These are phyloP conservation scores for Epirrhoe tristata DNA, from an alignment of 2,888 invertebrate species.

Conservation along the genomic window DNA sequence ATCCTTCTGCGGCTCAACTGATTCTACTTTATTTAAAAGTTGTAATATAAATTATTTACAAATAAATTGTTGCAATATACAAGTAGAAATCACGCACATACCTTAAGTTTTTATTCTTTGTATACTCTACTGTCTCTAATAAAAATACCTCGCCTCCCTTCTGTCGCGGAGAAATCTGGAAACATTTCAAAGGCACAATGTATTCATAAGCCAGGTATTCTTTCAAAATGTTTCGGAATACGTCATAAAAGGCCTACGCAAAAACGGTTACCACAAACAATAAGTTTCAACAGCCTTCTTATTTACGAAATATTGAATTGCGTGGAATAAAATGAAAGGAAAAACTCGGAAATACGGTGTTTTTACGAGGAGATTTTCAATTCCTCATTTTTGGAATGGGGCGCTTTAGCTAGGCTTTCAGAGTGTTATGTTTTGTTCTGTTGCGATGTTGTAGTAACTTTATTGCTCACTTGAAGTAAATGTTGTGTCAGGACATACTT, in stretches of 20 bases:
- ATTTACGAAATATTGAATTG: constrained; percentile 39
- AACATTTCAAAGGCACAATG: constrained; percentile 19
- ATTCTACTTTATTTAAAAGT: too few relatives aligned
- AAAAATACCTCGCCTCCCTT: constrained; percentile 2
- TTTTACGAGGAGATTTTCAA: constrained; percentile 35
- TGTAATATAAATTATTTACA: too few relatives aligned
- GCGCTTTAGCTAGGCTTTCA: constrained; percentile 23
- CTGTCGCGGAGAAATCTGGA: constrained; percentile 15
- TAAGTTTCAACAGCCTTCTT: constrained; percentile 36
- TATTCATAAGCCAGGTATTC: constrained; percentile 26
- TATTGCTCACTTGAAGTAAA: constrained; percentile 22
- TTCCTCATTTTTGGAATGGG: constrained; percentile 31
- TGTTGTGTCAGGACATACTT: not conserved
- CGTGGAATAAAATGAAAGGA: constrained; percentile 30
- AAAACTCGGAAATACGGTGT: constrained; percentile 21
- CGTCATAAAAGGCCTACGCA: constrained; percentile 23
- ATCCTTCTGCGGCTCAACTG: too few relatives aligned
- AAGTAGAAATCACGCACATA: not conserved
- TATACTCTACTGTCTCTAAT: constrained; percentile 6
- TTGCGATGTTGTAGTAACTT: constrained; percentile 8
- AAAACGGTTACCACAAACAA: constrained; percentile 33
- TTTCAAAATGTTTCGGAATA: constrained; percentile 25
- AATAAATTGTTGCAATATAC: not conserved
- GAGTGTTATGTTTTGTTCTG: constrained; percentile 25
- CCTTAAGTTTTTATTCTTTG: not conserved